Evolutionary conservation across 2,888 invertebrate species (phyloP), one percentile per base, ranked within the genome.

Genomic region (Globia sparganii): DNA sequence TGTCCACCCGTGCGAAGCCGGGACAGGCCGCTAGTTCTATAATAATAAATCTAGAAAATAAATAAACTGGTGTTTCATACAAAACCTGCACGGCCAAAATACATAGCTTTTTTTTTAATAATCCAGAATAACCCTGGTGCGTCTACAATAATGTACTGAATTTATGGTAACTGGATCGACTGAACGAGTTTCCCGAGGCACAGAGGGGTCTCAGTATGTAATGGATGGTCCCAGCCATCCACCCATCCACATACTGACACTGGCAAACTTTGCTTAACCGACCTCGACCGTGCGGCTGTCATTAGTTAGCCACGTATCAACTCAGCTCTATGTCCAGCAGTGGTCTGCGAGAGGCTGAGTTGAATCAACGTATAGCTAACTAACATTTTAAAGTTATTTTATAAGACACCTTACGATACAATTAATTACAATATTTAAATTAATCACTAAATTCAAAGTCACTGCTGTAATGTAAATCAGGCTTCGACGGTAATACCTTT

Each of bases 401-500:
- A 53, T 37, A 34, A 65, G 59, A 53, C 31, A 64, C n/a, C 53
- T 64, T 4, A 40, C 58, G 37, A 68, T 71, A 59, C 64, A 46
- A 64, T 58, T 59, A 81, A 84, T 59, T 58, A 31, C 6, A 84
- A 59, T 59, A 70, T 81, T 85, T n/a, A 75, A 80, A 81, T 81
- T 25, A 70, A 84, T 81, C 21, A 28, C 28, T 53, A 34, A 65
- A 81, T 64, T 71, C 5, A 65, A 72, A 64, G 34, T 37, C 46
- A 13, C 53, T 40, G 37, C 65, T 81, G 49, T 34, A 75, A 76
- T 81, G 68, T 72, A 66, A 85, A 76, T 76, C 61, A 85, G n/a
- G 58, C 40, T 77, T 72, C 78, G 61, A 46, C 56, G 13, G 37
- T 81, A 81, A 66, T 81, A 72, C 59, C 58, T 71, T 81, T 76